phyloP scores from a whole-genome alignment of 1,140 invertebrate genomes.

The Temnothorax longispinosus region DNA sequence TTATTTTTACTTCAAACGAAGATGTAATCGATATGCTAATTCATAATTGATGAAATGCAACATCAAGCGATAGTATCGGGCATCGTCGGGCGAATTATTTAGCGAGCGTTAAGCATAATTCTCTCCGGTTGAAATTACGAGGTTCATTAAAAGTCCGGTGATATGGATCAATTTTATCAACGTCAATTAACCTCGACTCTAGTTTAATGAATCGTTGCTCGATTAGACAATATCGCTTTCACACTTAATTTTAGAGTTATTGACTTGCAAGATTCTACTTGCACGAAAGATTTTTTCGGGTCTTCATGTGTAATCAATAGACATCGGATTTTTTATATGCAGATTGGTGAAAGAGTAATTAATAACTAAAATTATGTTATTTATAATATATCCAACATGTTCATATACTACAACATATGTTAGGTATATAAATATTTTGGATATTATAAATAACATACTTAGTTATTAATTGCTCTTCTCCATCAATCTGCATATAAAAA shows the following conservation, averaged over 20 bases:
- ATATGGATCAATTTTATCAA: conserved; percentile 8
- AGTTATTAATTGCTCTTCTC: too few relatives aligned
- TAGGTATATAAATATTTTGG: too few relatives aligned
- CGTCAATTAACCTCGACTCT: conserved; percentile 5
- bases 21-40: background rate
- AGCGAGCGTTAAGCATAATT: background rate
- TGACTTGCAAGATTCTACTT: background rate
- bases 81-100: background rate
- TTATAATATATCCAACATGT: too few relatives aligned
- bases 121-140: background rate
- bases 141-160: background rate
- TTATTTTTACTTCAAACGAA: conserved; percentile 8
- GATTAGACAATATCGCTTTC: background rate
- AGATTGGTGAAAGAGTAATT: too few relatives aligned
- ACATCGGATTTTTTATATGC: too few relatives aligned
- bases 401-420: too few relatives aligned
- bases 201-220: conserved; percentile 4
- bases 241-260: background rate
- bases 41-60: background rate
- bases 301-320: background rate
- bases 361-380: too few relatives aligned
- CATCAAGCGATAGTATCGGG: background rate
- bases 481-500: too few relatives aligned
- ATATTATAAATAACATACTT: too few relatives aligned
- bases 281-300: background rate